A percentile compares a stretch with the other conserved stretches of the same genome.
These are phyloP conservation scores for Xanthostigma xanthostigma DNA, from an alignment of 2,888 invertebrate genomes.

Conservation along the genomic window DNA sequence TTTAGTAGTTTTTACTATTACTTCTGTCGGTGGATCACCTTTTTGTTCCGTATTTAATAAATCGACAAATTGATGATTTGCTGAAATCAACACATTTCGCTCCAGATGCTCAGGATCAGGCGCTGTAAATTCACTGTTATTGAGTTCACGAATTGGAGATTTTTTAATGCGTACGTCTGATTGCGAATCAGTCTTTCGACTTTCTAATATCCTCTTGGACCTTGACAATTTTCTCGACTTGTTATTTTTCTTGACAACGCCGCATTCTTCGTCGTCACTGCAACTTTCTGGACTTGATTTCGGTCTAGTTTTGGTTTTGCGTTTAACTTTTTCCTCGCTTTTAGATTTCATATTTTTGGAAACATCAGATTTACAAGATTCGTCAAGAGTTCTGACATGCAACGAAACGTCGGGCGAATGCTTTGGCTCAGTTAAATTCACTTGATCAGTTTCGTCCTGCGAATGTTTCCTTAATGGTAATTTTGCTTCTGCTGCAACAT, in stretches of 20 bases:
- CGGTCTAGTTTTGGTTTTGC: constrained; percentile 1
- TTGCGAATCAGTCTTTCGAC: constrained; percentile 1
- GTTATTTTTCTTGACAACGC: not conserved
- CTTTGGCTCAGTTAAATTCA: constrained; percentile 11
- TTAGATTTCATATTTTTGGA: too few species aligned
- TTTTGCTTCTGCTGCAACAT: too few species aligned
- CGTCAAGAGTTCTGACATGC: too few species aligned
- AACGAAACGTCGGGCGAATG: too few species aligned
- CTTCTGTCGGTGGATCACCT: constrained; percentile 32
- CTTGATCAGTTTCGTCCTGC: constrained; percentile 16
- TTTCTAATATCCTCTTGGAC: too few species aligned
- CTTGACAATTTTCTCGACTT: not conserved
- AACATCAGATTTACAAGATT: too few species aligned
- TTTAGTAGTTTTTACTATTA: constrained; percentile 66
- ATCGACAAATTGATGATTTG: constrained; percentile 17
- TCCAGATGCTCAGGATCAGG: not conserved
- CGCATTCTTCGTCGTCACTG: constrained; percentile 5
- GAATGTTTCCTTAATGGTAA: constrained; percentile 16
- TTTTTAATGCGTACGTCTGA: constrained; percentile 5
- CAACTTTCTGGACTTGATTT: constrained; percentile 4
- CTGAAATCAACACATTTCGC: constrained; percentile 20
- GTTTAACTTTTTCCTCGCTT: not conserved
- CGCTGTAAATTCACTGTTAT: not conserved
- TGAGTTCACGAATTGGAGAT: constrained; percentile 2
- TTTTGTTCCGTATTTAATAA: constrained; percentile 6